Percentiles rank a stretch among this genome's conserved stretches.
phyloP scores from a whole-genome alignment of 2,888 invertebrate genomes.

The Eristalis intricaria region DNA sequence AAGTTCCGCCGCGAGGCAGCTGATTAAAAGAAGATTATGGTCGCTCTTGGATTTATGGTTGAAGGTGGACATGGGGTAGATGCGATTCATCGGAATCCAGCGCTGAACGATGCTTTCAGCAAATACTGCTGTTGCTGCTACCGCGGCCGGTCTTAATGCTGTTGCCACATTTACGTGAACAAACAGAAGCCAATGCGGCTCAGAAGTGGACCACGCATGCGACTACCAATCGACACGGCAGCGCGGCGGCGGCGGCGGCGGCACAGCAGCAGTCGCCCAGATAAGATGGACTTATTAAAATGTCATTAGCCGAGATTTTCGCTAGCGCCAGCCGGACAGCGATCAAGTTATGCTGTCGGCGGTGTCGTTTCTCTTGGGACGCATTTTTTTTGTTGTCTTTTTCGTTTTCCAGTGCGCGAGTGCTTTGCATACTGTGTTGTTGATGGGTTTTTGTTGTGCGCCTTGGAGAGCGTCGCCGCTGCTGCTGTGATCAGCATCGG shows the following conservation, averaged over 20 bases:
- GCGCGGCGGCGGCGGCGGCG: constrained; percentile 9
- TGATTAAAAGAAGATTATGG: constrained; percentile 69
- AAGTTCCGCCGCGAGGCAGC: constrained; percentile 51
- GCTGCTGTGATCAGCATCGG: constrained; percentile 6
- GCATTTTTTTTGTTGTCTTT: neutral
- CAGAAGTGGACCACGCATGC: constrained; percentile 55
- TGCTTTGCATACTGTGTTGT: constrained; percentile 39
- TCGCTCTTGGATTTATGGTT: constrained; percentile 41
- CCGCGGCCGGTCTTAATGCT: neutral
- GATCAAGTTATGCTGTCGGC: constrained; percentile 44
- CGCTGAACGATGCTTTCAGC: constrained; percentile 17
- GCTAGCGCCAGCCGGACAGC: constrained; percentile 59
- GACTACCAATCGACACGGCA: constrained; percentile 14
- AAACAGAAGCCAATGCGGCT: neutral
- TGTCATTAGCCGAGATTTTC: constrained; percentile 71
- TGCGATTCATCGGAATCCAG: constrained; percentile 44
- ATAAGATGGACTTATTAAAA: constrained; percentile 71
- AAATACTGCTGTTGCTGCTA: constrained; percentile 9
- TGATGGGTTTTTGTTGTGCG: constrained; percentile 11
- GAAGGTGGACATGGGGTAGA: constrained; percentile 29
- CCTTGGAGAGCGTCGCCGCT: neutral
- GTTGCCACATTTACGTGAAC: neutral
- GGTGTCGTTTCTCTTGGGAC: constrained; percentile 62
- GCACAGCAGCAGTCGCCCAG: constrained; percentile 36
- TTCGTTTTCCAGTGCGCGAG: constrained; percentile 4